Percentiles rank a stretch among this genome's conserved stretches.
Conservation (phyloP, 2,113 vertebrate species). For the Emberiza fucata region DNA sequence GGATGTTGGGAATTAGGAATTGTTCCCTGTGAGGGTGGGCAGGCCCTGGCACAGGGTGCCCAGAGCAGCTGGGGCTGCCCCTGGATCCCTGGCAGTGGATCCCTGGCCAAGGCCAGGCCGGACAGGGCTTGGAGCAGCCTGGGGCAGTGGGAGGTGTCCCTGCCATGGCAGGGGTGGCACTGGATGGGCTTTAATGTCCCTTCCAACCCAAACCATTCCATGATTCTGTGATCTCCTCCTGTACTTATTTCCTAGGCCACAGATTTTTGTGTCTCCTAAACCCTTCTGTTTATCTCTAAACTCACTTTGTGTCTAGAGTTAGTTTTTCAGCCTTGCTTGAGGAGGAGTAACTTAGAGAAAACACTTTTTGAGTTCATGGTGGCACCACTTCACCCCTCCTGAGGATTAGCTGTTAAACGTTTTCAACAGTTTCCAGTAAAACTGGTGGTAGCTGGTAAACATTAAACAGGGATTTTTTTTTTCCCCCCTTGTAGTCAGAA, state of each 20-base stretch:
- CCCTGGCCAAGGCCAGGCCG: not conserved
- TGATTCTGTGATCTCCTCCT: not conserved
- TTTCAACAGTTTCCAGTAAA: not conserved
- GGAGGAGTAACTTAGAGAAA: not conserved
- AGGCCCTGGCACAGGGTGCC: not conserved
- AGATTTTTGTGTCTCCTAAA: not conserved
- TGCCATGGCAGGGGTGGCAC: not conserved
- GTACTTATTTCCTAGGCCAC: not conserved
- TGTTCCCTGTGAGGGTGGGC: not conserved
- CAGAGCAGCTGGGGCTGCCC: not conserved
- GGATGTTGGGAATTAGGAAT: not conserved
- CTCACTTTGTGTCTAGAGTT: not conserved
- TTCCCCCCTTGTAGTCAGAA: not conserved
- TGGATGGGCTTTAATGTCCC: rapidly evolving
- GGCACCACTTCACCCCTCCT: not conserved
- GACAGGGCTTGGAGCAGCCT: not conserved
- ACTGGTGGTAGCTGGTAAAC: not conserved
- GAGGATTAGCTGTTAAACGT: not conserved
- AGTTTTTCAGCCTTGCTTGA: not conserved
- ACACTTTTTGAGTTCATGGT: not conserved
- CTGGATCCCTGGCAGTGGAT: not conserved
- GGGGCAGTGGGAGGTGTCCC: not conserved
- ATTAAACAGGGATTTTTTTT: not conserved
- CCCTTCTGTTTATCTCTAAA: not conserved
- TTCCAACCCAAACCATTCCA: not conserved